Evolutionary conservation across 2,113 vertebrate species (phyloP).

Genomic region (Ia io): DNA sequence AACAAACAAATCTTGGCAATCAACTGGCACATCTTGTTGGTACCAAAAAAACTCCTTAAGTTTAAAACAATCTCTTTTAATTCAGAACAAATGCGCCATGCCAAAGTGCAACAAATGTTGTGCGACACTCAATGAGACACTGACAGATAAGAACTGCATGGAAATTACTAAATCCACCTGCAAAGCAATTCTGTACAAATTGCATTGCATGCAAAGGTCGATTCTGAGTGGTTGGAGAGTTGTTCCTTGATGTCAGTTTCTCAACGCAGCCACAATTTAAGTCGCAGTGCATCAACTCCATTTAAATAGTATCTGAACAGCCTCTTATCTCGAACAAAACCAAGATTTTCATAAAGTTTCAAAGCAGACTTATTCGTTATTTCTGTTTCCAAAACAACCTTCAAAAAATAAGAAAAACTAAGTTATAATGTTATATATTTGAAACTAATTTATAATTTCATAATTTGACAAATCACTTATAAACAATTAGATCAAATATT

Average conservation of each 20-base stretch:
- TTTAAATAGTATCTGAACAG: constrained; percentile 99
- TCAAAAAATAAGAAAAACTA: constrained; percentile 55
- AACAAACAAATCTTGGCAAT: constrained; percentile 84
- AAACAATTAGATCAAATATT: constrained; percentile 22
- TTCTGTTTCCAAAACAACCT: constrained; percentile 99
- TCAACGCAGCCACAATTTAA: constrained; percentile 95
- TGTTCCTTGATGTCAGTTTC: constrained; percentile 78
- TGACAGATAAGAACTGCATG: constrained; percentile 88
- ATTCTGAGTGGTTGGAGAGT: constrained; percentile 77
- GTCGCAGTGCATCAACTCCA: constrained; percentile 94
- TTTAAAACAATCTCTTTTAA: constrained; percentile 84
- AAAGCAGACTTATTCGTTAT: constrained; percentile 99
- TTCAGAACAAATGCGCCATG: constrained; percentile 87
- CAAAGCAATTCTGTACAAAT: constrained; percentile 88
- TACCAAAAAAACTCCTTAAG: constrained; percentile 84
- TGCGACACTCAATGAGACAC: constrained; percentile 88
- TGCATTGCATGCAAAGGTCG: constrained; percentile 85
- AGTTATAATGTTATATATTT: constrained; percentile 56
- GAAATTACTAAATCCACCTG: constrained; percentile 85
- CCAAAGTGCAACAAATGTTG: constrained; percentile 89
- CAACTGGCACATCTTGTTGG: constrained; percentile 85
- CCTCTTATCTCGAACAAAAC: constrained; percentile 99
- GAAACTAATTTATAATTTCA: constrained; percentile 40
- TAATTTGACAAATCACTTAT: constrained; percentile 41
- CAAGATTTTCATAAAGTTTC: constrained; percentile 99